These are phyloP conservation scores for Neodontobutis hainanensis DNA, from an alignment of 2,113 vertebrate species.

Conservation along the genomic window DNA sequence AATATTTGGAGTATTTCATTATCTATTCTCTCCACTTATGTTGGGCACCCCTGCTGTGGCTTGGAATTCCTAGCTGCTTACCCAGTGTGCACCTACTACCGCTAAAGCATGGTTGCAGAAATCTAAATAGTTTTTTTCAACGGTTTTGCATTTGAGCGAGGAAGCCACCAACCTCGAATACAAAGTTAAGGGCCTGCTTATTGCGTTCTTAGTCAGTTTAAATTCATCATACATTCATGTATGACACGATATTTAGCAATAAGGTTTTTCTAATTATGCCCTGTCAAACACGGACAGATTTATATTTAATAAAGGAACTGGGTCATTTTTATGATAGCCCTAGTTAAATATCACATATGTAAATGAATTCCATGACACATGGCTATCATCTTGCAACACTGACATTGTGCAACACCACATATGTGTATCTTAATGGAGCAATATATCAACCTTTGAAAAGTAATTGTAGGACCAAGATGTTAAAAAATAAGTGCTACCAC, in stretches of 20 bases:
- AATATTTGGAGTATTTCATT: constrained; percentile 29
- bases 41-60: constrained; percentile 9
- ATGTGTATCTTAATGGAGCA: too few relatives aligned
- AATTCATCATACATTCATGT: constrained; percentile 54
- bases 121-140: constrained; percentile 41
- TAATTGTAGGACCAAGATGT: too few relatives aligned
- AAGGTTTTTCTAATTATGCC: constrained; percentile 22
- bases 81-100: constrained; percentile 6
- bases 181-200: constrained; percentile 48
- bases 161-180: constrained; percentile 29
- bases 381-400: not conserved
- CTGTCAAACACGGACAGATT: constrained; percentile 35
- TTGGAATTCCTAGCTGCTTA: constrained; percentile 31
- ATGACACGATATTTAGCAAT: constrained; percentile 49
- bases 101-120: constrained; percentile 20
- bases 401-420: not conserved
- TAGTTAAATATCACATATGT: constrained; percentile 21
- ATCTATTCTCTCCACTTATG: constrained; percentile 23
- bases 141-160: constrained; percentile 48
- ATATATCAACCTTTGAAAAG: too few relatives aligned
- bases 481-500: too few relatives aligned
- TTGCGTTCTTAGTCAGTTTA: constrained; percentile 45
- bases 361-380: not conserved
- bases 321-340: constrained; percentile 12
- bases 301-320: constrained; percentile 26